Evolutionary conservation across 2,113 vertebrate genomes (phyloP).

Genomic region (Sisor rabdophorus): DNA sequence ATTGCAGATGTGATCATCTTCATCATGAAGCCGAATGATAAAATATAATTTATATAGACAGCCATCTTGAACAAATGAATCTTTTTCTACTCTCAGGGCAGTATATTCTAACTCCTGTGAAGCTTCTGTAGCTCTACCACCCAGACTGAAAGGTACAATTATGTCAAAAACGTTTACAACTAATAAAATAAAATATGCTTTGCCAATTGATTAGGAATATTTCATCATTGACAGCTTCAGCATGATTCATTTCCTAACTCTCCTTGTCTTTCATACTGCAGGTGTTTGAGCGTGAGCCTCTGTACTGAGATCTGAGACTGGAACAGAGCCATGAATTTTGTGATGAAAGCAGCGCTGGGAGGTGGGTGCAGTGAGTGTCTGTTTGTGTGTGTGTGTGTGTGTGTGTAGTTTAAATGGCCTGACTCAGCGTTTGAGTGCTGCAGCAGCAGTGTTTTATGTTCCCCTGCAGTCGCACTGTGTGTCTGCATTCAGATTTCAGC

Average conservation of each 20-base stretch:
- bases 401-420: slow-evolving; percentile 26
- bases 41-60: too few species aligned
- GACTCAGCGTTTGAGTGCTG: slow-evolving; percentile 32
- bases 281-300: background rate
- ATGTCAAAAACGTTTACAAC: background rate
- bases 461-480: background rate
- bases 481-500: background rate
- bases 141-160: background rate
- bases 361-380: slow-evolving; percentile 39
- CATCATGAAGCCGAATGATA: background rate
- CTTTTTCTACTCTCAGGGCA: background rate
- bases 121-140: background rate
- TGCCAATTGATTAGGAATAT: background rate
- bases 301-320: background rate
- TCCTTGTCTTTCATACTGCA: slow-evolving; percentile 15
- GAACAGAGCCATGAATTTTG: slow-evolving; percentile 48
- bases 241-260: background rate
- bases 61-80: background rate
- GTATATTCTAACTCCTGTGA: background rate
- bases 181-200: too few species aligned
- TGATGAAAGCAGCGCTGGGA: slow-evolving; percentile 51
- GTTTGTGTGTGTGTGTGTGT: slow-evolving; percentile 20
- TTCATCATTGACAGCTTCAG: background rate
- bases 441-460: slow-evolving; percentile 18
- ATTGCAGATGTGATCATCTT: background rate